phyloP scores from a whole-genome alignment of 2,888 invertebrate species.

The Lottia scabra region DNA sequence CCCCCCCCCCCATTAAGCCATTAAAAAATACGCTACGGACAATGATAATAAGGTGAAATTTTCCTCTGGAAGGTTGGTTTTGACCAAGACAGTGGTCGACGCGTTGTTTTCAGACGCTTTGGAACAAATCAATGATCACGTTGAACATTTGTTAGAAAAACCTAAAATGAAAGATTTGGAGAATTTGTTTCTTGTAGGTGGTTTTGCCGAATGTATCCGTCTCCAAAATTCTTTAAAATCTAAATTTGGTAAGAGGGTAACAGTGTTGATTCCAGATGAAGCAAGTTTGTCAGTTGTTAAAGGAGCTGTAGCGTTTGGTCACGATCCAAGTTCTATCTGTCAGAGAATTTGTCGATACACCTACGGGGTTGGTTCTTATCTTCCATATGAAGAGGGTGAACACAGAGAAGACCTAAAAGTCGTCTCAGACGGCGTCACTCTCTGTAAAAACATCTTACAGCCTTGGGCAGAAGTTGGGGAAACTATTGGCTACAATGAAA shows the following conservation, averaged over 20 bases:
- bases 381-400: slow-evolving; percentile 55
- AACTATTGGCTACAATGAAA: slow-evolving; percentile 60
- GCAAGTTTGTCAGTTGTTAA: slow-evolving; percentile 60
- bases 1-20: no score
- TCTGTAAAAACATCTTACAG: slow-evolving; percentile 57
- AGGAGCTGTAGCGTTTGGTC: slow-evolving; percentile 62
- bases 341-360: slow-evolving; percentile 62
- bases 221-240: slow-evolving; percentile 52
- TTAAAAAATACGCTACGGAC: slow-evolving; percentile 48
- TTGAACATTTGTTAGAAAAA: slow-evolving; percentile 45
- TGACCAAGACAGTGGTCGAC: slow-evolving; percentile 51
- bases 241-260: slow-evolving; percentile 53
- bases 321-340: slow-evolving; percentile 61
- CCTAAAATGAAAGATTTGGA: slow-evolving; percentile 54
- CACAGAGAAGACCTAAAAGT: slow-evolving; percentile 59
- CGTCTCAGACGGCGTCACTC: slow-evolving; percentile 55
- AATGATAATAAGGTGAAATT: slow-evolving; percentile 54
- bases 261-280: slow-evolving; percentile 59
- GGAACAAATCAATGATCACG: slow-evolving; percentile 46
- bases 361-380: slow-evolving; percentile 60
- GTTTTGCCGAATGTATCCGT: slow-evolving; percentile 57
- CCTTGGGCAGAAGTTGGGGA: slow-evolving; percentile 59
- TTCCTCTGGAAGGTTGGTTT: slow-evolving; percentile 59
- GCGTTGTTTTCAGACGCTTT: slow-evolving; percentile 56
- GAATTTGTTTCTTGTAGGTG: slow-evolving; percentile 60